A percentile compares a stretch with the other conserved stretches of the same genome.
These are phyloP conservation scores for Ennomos quercinarius DNA, from an alignment of 2,888 invertebrate species.

Conservation along the genomic window DNA sequence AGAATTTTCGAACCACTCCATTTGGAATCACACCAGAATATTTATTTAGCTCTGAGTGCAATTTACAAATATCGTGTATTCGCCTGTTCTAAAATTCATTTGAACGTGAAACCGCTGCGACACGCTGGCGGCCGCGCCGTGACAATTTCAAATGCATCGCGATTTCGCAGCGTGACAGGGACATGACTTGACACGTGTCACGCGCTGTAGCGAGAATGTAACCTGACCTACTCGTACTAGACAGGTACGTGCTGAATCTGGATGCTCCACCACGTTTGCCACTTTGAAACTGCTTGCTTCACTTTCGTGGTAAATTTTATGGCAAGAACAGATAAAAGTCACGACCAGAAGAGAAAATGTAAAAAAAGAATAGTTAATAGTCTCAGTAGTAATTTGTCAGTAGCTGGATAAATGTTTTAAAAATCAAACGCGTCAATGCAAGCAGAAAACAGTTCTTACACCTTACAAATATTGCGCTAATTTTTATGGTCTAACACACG, in stretches of 20 bases:
- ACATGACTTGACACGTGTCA: constrained; percentile 32
- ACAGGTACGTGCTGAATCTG: too few relatives aligned
- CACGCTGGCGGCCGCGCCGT: constrained; percentile 16
- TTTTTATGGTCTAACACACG: constrained; percentile 11
- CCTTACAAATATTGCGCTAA: too few relatives aligned
- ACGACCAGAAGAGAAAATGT: too few relatives aligned
- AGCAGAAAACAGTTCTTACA: too few relatives aligned
- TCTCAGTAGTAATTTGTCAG: too few relatives aligned
- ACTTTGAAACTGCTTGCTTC: too few relatives aligned
- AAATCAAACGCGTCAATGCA: too few relatives aligned
- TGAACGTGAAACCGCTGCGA: constrained; percentile 19
- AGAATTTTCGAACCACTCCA: constrained; percentile 21
- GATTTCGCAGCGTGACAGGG: constrained; percentile 30
- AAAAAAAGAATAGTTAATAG: too few relatives aligned
- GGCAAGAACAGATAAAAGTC: too few relatives aligned
- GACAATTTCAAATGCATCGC: constrained; percentile 36
- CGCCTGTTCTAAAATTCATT: constrained; percentile 29
- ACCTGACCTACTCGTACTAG: constrained; percentile 4
- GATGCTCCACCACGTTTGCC: too few relatives aligned
- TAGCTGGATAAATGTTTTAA: too few relatives aligned
- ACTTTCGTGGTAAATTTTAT: too few relatives aligned
- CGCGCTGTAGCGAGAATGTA: neutral
- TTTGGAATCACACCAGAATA: constrained; percentile 21
- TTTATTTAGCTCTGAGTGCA: constrained; percentile 25
- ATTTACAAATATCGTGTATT: constrained; percentile 25